Evolutionary conservation across 1,140 invertebrate species (phyloP), one percentile per base, ranked within the genome.

Genomic region (Delia radicum): DNA sequence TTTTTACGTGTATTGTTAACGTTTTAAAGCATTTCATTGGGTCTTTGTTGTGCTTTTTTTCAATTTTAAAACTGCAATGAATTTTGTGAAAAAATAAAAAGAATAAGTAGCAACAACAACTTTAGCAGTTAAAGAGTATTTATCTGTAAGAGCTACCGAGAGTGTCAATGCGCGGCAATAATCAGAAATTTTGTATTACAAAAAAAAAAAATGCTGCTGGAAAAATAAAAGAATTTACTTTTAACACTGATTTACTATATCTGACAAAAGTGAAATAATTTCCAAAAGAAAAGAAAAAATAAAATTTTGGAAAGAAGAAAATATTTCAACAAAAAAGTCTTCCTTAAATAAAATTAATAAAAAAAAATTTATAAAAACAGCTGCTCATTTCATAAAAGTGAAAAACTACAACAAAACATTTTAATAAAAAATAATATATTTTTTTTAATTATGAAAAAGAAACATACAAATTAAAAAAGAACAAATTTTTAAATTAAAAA

Each of bases 131-230:
- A 69, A 69, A 69, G 65, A 69, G 65, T 69, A 69, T 69, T 69
- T 69, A 69, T 69, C 65, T 69, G 65, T 69, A 69, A 69, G 65
- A 69, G 65, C 65, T 69, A 69, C 65, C 65, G 65, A 31, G 65
- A 69, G 65, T 69, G 37, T 69, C 65, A 33, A 69, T 69, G 31
- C 65, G 65, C 65, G 65, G 65, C 65, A 69, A n/a, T 33, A 76
- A 46, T 61, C 77, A 77, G 76, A 76, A 72, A 80, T 77, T 42
- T 73, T 37, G n/a, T n/a, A 78, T 75, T 24, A 73, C 24, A 73
- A 73, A n/a, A n/a, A n/a, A n/a, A n/a, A n/a, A n/a, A n/a, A 55
- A 76, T 62, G 74, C 77, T 83, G 77, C 74, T 81, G 81, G 81
- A 76, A 77, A 80, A 69, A n/a, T n/a, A 76, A 72, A 71, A 75